These are phyloP conservation scores for Apis cerana DNA, from an alignment of 1,140 invertebrate species.

Conservation along the genomic window DNA sequence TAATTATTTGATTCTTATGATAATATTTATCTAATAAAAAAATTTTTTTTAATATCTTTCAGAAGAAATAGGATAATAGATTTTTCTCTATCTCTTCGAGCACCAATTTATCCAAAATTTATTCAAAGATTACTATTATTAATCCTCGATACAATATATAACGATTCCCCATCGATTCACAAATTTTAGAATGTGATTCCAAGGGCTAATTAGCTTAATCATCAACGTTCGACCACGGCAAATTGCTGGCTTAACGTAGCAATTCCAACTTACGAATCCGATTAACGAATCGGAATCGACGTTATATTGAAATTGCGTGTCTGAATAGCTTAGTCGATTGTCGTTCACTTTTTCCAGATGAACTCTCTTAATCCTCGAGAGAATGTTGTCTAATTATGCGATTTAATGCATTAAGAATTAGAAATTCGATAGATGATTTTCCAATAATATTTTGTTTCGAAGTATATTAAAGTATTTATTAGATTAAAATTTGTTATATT, in stretches of 20 bases:
- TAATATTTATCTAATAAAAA: too few species aligned
- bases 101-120: too few species aligned
- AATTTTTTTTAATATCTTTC: too few species aligned
- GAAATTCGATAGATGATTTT: too few species aligned
- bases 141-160: too few species aligned
- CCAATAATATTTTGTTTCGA: too few species aligned
- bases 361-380: background rate
- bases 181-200: background rate
- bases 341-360: background rate
- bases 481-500: too few species aligned
- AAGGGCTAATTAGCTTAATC: conserved; percentile 2
- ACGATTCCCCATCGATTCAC: background rate
- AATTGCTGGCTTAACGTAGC: conserved; percentile 5
- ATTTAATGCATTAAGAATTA: background rate
- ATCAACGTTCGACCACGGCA: background rate
- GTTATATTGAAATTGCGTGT: background rate
- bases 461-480: too few species aligned
- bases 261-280: conserved; percentile 1
- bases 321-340: background rate
- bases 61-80: too few species aligned
- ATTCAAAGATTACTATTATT: too few species aligned
- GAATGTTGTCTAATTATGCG: background rate
- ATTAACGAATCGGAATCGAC: conserved; percentile 8
- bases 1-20: too few species aligned
- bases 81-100: too few species aligned